phyloP scores from a whole-genome alignment of 2,797 vertebrate genomes.

The Pseudotriccus pelzelni region DNA sequence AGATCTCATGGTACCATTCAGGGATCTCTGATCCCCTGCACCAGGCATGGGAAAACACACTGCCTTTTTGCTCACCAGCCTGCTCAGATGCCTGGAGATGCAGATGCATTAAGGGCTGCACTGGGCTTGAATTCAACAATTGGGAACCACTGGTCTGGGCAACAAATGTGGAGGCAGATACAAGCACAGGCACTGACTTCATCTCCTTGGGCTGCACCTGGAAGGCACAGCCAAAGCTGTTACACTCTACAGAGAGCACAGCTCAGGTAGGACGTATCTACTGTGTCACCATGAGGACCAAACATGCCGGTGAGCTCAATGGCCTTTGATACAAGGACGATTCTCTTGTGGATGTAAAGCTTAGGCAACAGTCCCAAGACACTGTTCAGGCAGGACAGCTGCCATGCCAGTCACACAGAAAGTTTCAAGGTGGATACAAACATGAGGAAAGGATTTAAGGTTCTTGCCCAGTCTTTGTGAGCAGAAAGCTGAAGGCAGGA shows the following conservation, averaged over 20 bases:
- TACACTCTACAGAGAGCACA: rapidly evolving
- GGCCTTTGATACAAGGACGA: neutral
- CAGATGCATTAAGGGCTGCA: neutral
- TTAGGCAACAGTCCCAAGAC: neutral
- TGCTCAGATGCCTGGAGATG: neutral
- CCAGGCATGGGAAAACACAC: neutral
- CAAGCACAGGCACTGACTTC: neutral
- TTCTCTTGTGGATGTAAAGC: neutral
- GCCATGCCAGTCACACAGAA: neutral
- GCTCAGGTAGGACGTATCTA: rapidly evolving
- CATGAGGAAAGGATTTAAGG: neutral
- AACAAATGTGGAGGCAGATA: neutral
- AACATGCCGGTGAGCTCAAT: neutral
- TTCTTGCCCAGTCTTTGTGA: neutral
- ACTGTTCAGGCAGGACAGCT: neutral
- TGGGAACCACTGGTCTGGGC: neutral
- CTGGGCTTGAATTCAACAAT: neutral
- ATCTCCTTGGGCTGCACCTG: neutral
- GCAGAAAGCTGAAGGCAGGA: neutral
- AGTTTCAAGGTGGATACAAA: neutral
- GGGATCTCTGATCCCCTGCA: neutral
- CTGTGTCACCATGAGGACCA: neutral
- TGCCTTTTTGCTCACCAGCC: neutral
- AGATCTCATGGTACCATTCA: neutral
- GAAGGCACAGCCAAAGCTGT: neutral